Percentiles rank a stretch among this genome's conserved stretches.
These are phyloP conservation scores for Leptopilina myrica DNA, from an alignment of 2,888 invertebrate species.

Conservation along the genomic window DNA sequence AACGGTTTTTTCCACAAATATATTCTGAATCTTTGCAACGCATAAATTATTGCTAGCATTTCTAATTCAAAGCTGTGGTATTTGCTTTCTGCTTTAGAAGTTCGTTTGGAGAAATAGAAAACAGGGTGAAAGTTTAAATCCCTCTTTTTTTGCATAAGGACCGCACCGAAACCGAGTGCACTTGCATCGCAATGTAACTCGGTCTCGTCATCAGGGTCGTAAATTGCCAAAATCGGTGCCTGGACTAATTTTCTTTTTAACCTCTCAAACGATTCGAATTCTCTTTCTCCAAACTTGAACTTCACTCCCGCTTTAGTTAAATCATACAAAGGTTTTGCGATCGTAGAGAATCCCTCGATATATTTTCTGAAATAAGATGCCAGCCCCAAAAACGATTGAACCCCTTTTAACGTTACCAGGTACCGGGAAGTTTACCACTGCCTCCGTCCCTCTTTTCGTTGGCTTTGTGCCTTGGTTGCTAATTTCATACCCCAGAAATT, in stretches of 20 bases:
- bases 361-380: too few species aligned
- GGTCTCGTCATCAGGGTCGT: conserved; percentile 59
- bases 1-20: conserved; percentile 45
- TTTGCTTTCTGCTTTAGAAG: conserved; percentile 48
- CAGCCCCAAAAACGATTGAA: too few species aligned
- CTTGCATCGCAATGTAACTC: conserved; percentile 62
- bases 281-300: not conserved
- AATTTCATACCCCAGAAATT: too few species aligned
- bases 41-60: conserved; percentile 43
- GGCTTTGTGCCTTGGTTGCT: too few species aligned
- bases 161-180: conserved; percentile 62
- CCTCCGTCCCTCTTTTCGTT: too few species aligned
- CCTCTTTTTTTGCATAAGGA: conserved; percentile 63
- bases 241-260: conserved; percentile 35
- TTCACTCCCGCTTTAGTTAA: not conserved
- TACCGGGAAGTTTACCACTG: too few species aligned
- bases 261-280: conserved; percentile 52
- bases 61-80: conserved; percentile 53
- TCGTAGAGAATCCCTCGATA: too few species aligned
- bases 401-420: too few species aligned
- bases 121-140: conserved; percentile 58
- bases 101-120: too few species aligned
- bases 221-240: conserved; percentile 63
- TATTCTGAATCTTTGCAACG: conserved; percentile 58
- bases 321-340: conserved; percentile 48